Evolutionary conservation across 2,888 invertebrate species (phyloP).

Genomic region (Cosmorhoe ocellata): DNA sequence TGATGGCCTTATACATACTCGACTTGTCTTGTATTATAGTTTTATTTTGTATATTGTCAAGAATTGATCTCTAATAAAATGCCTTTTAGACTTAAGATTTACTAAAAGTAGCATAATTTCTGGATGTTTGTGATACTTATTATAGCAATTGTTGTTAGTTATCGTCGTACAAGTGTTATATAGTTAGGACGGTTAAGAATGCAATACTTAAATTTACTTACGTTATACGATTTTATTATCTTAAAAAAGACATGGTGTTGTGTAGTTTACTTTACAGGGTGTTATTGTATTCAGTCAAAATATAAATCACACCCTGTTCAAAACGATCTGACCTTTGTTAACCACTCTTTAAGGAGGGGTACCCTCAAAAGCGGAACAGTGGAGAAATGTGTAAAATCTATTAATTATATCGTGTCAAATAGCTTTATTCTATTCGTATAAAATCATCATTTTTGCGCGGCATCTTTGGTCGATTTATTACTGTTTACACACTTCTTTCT

Average conservation of each 20-base stretch:
- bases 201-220: constrained; percentile 22
- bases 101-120: constrained; percentile 50
- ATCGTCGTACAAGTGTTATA: constrained; percentile 31
- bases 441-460: no score
- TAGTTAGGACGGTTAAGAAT: constrained; percentile 24
- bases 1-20: constrained; percentile 19
- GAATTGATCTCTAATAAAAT: constrained; percentile 68
- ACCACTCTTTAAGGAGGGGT: no score
- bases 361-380: no score
- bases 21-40: constrained; percentile 19
- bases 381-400: no score
- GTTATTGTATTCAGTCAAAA: no score
- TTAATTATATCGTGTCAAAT: no score
- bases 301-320: no score
- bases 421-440: no score
- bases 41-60: constrained; percentile 28
- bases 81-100: constrained; percentile 63
- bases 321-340: no score
- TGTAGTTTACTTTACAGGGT: background rate
- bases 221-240: constrained; percentile 3
- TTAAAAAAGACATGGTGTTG: background rate
- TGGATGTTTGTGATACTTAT: constrained; percentile 65
- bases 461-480: no score
- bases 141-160: constrained; percentile 29
- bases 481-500: no score